Conservation (phyloP, 2,797 vertebrate species). For the Sternarchorhynchus goeldii region DNA sequence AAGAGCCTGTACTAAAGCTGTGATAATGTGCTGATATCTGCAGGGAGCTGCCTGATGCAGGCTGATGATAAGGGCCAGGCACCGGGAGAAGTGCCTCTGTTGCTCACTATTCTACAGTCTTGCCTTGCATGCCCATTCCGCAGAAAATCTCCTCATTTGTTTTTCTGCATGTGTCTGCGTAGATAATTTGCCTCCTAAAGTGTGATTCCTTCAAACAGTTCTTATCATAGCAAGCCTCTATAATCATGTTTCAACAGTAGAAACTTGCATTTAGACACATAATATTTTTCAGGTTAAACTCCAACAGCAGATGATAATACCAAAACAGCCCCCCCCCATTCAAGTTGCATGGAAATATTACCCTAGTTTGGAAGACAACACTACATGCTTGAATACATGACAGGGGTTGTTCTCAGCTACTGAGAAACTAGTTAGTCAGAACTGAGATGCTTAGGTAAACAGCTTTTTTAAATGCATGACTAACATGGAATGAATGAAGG, state of each 20-base stretch:
- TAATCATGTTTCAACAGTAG: constrained; percentile 14
- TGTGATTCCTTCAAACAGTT: constrained; percentile 45
- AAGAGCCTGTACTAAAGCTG: constrained; percentile 78
- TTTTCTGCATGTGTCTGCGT: constrained; percentile 36
- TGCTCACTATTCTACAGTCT: constrained; percentile 45
- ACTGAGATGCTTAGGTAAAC: too few relatives aligned
- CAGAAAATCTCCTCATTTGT: constrained; percentile 54
- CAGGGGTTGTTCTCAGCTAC: too few relatives aligned
- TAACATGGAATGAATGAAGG: too few relatives aligned
- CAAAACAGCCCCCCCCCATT: not conserved
- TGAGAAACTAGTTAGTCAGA: too few relatives aligned
- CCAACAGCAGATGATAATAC: not conserved
- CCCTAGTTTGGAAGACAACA: not conserved
- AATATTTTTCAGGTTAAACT: not conserved
- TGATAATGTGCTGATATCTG: constrained; percentile 86
- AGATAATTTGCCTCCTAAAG: constrained; percentile 47
- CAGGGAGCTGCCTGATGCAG: constrained; percentile 77
- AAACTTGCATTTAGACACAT: constrained; percentile 36
- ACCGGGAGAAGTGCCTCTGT: constrained; percentile 61
- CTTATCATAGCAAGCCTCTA: constrained; percentile 28
- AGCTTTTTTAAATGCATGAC: too few relatives aligned
- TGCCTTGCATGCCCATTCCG: constrained; percentile 45
- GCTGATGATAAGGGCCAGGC: constrained; percentile 76
- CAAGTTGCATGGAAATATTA: not conserved
- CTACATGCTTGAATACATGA: too few relatives aligned